Conservation (phyloP, 2,113 vertebrate species). For the Calonectris borealis region DNA sequence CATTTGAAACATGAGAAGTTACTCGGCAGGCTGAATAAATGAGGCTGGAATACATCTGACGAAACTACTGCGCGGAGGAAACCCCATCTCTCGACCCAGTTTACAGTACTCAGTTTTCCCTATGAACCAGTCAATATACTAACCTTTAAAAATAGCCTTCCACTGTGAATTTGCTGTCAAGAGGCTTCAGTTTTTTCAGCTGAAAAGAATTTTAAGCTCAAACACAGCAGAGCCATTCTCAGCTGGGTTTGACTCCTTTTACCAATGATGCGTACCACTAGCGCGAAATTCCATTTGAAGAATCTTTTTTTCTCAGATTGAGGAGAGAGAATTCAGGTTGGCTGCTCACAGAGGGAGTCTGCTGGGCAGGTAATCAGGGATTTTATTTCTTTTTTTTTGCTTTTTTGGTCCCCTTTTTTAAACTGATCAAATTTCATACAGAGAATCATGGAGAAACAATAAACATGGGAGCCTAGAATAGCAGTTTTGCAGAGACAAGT, state of each 20-base stretch:
- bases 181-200: neutral
- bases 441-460: slow-evolving; percentile 22
- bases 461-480: slow-evolving; percentile 52
- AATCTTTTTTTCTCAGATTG: neutral
- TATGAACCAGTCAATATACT: neutral
- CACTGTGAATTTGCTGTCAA: neutral
- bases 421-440: neutral
- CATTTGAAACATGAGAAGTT: neutral
- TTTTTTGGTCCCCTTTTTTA: neutral
- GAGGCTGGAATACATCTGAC: neutral
- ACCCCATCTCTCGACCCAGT: neutral
- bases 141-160: neutral
- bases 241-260: neutral
- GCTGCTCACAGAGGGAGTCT: neutral
- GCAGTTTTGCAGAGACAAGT: slow-evolving; percentile 51
- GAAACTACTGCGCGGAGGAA: neutral
- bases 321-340: neutral
- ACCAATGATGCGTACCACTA: neutral
- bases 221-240: neutral
- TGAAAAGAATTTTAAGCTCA: neutral
- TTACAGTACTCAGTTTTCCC: neutral
- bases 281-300: neutral
- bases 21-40: neutral
- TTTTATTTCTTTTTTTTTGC: neutral
- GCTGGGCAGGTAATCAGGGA: neutral